A percentile compares a stretch with the other conserved stretches of the same genome.
phyloP scores from a whole-genome alignment of 1,140 invertebrate species.

The Drosophila simulans region DNA sequence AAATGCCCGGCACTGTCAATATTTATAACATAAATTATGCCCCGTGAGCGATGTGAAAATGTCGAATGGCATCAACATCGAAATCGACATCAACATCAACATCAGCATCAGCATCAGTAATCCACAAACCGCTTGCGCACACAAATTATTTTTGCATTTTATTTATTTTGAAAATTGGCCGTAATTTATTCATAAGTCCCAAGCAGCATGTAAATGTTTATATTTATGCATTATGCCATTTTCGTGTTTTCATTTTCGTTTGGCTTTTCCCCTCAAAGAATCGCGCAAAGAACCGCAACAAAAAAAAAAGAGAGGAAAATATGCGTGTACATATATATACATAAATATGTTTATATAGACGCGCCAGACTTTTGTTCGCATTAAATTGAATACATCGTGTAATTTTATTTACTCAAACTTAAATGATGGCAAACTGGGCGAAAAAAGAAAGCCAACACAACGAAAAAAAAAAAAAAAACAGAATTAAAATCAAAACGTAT shows the following conservation, averaged over 20 bases:
- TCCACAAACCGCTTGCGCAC: slow-evolving; percentile 62
- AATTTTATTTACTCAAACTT: slow-evolving; percentile 79
- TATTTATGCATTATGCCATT: slow-evolving; percentile 75
- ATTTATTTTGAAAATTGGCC: slow-evolving; percentile 81
- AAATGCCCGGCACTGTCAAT: slow-evolving; percentile 63
- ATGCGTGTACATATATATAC: no score
- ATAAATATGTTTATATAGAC: no score
- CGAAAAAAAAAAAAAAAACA: not conserved
- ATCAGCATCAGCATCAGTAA: slow-evolving; percentile 17
- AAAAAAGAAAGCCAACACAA: not conserved
- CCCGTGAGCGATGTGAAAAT: slow-evolving; percentile 44
- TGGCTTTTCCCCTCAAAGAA: slow-evolving; percentile 28
- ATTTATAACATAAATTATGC: slow-evolving; percentile 74
- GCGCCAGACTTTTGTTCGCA: slow-evolving; percentile 30
- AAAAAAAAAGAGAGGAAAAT: not conserved
- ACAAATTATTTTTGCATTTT: slow-evolving; percentile 81
- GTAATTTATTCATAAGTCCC: slow-evolving; percentile 79
- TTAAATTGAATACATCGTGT: slow-evolving; percentile 73
- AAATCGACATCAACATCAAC: not conserved
- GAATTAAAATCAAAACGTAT: slow-evolving; percentile 21
- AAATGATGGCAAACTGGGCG: slow-evolving; percentile 60
- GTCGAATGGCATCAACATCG: slow-evolving; percentile 20
- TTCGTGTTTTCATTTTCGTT: slow-evolving; percentile 41
- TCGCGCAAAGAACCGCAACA: slow-evolving; percentile 14
- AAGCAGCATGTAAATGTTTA: slow-evolving; percentile 74